phyloP scores from a whole-genome alignment of 2,888 invertebrate genomes.

The Pollenia griseotomentosa region DNA sequence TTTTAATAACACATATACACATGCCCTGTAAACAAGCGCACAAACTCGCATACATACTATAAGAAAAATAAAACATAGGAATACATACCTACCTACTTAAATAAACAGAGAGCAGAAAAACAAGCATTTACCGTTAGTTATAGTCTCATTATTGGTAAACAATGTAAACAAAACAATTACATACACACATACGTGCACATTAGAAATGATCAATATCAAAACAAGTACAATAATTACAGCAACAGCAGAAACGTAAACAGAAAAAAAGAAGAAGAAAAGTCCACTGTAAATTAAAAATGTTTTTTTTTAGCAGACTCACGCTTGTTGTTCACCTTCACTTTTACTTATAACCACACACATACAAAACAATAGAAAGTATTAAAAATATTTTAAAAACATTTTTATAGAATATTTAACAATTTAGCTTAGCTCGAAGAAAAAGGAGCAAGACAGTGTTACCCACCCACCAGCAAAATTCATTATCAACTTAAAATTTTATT shows the following conservation, averaged over 20 bases:
- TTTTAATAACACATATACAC: slow-evolving; percentile 13
- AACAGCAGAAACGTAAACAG: slow-evolving; percentile 6
- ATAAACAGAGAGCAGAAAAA: slow-evolving; percentile 14
- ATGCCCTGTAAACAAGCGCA: background rate
- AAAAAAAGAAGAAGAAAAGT: background rate
- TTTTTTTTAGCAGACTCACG: background rate
- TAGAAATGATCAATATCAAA: background rate
- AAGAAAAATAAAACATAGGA: background rate
- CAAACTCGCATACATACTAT: background rate
- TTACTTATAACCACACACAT: background rate
- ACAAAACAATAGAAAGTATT: background rate
- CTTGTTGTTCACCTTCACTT: slow-evolving; percentile 49
- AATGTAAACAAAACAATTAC: slow-evolving; percentile 8
- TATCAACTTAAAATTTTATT: too few relatives aligned
- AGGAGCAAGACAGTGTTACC: too few relatives aligned
- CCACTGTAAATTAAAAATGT: too few relatives aligned
- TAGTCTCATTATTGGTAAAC: slow-evolving; percentile 6
- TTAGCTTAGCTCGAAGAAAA: too few relatives aligned
- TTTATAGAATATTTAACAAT: too few relatives aligned
- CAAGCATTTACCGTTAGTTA: slow-evolving; percentile 4
- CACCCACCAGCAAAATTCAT: too few relatives aligned
- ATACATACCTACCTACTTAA: background rate
- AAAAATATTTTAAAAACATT: too few relatives aligned
- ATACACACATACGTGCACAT: background rate
- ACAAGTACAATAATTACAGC: slow-evolving; percentile 3